These are phyloP conservation scores for Nomada flava DNA, from an alignment of 2,888 invertebrate species.

Conservation along the genomic window DNA sequence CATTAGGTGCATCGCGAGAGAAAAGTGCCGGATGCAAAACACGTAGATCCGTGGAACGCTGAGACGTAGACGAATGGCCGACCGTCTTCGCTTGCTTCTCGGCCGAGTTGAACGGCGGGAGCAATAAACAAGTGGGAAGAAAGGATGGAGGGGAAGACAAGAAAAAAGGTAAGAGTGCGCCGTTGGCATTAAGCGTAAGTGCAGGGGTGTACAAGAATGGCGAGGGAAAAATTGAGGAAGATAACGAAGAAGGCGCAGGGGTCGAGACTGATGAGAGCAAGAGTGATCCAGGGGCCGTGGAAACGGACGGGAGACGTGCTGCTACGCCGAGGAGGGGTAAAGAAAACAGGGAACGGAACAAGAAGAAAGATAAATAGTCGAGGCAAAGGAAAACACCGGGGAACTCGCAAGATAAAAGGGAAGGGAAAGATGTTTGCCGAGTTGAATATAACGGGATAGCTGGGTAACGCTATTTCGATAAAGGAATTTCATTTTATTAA, in stretches of 20 bases:
- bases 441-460: background rate
- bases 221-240: slow-evolving; percentile 34
- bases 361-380: slow-evolving; percentile 57
- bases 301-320: slow-evolving; percentile 30
- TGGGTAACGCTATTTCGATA: slow-evolving; percentile 22
- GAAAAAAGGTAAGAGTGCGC: slow-evolving; percentile 6
- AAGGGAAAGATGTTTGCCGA: slow-evolving; percentile 23
- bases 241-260: slow-evolving; percentile 31
- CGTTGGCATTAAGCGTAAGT: slow-evolving; percentile 43
- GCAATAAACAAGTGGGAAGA: slow-evolving; percentile 37
- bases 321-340: slow-evolving; percentile 24
- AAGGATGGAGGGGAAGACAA: background rate
- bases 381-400: slow-evolving; percentile 32
- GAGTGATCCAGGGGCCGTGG: slow-evolving; percentile 16
- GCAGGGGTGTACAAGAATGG: background rate
- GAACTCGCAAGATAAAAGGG: slow-evolving; percentile 11
- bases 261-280: slow-evolving; percentile 50
- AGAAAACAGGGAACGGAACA: slow-evolving; percentile 40
- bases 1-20: slow-evolving; percentile 61
- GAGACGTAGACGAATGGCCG: slow-evolving; percentile 61
- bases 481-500: background rate
- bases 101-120: slow-evolving; percentile 28
- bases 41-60: slow-evolving; percentile 43
- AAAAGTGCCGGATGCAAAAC: slow-evolving; percentile 67
- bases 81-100: slow-evolving; percentile 23